These are phyloP conservation scores for Phyllotis vaccarum DNA, from an alignment of 2,797 vertebrate species.

Conservation along the genomic window DNA sequence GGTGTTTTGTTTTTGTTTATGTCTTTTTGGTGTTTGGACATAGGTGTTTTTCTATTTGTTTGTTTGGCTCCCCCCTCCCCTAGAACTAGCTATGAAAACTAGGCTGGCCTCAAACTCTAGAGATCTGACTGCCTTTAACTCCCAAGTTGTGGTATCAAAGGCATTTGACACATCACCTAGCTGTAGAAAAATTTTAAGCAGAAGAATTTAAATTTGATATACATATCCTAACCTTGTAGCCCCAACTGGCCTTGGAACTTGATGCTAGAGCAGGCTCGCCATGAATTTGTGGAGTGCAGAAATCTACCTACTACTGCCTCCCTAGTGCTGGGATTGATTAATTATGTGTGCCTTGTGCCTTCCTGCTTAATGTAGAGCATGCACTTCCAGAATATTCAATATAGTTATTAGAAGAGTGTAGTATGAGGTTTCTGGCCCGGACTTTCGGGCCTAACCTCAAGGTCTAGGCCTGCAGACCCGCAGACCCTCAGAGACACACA, in stretches of 20 bases:
- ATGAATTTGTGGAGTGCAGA: neutral
- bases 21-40: neutral
- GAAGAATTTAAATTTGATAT: slow-evolving; percentile 22
- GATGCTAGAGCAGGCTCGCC: neutral
- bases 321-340: neutral
- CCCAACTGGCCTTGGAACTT: neutral
- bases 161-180: neutral
- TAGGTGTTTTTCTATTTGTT: neutral
- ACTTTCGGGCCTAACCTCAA: too few species aligned
- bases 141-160: neutral
- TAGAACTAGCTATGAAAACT: neutral
- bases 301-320: neutral
- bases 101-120: neutral
- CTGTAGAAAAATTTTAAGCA: slow-evolving; percentile 42
- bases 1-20: neutral
- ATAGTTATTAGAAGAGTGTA: slow-evolving; percentile 49
- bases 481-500: too few species aligned
- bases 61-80: neutral
- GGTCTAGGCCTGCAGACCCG: too few species aligned
- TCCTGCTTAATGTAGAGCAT: neutral
- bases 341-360: neutral
- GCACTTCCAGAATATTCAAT: neutral
- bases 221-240: neutral
- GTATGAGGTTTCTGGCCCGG: too few species aligned
- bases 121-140: neutral